Conservation (phyloP, 2,888 invertebrate species). For the Drosophila colorata region DNA sequence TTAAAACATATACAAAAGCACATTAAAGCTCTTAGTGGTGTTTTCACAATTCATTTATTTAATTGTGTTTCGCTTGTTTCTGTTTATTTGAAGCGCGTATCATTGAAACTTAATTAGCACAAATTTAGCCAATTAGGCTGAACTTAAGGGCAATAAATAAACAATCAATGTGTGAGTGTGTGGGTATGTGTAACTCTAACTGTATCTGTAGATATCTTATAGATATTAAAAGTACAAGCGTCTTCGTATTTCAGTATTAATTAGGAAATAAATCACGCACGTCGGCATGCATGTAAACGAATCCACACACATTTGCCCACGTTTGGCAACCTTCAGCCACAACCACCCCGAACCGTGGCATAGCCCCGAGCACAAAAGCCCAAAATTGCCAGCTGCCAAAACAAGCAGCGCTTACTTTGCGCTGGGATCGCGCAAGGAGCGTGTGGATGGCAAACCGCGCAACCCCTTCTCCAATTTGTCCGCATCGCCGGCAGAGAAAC, state of each 20-base stretch:
- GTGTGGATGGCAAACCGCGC: slow-evolving; percentile 88
- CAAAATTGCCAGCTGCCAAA: slow-evolving; percentile 23
- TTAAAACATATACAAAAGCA: neutral
- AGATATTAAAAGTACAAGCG: slow-evolving; percentile 80
- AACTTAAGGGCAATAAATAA: slow-evolving; percentile 28
- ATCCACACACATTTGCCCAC: slow-evolving; percentile 33
- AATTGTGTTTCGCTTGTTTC: neutral
- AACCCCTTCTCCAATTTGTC: slow-evolving; percentile 87
- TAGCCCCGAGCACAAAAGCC: neutral
- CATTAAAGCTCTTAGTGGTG: neutral
- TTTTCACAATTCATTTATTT: no score
- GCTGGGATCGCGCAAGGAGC: slow-evolving; percentile 87
- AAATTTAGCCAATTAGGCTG: slow-evolving; percentile 31
- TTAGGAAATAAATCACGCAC: slow-evolving; percentile 75
- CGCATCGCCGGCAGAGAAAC: slow-evolving; percentile 90
- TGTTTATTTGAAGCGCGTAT: no score
- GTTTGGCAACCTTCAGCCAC: slow-evolving; percentile 29
- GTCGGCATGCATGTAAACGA: slow-evolving; percentile 49
- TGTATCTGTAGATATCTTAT: slow-evolving; percentile 56
- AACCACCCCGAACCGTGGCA: neutral
- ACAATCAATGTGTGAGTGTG: slow-evolving; percentile 32
- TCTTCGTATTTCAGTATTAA: slow-evolving; percentile 79
- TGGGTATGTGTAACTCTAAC: slow-evolving; percentile 7
- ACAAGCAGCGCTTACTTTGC: slow-evolving; percentile 55
- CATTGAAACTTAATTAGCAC: slow-evolving; percentile 9